Percentiles rank a stretch among this genome's conserved stretches.
phyloP scores from a whole-genome alignment of 2,888 invertebrate species.

The Melanostoma mellinum region DNA sequence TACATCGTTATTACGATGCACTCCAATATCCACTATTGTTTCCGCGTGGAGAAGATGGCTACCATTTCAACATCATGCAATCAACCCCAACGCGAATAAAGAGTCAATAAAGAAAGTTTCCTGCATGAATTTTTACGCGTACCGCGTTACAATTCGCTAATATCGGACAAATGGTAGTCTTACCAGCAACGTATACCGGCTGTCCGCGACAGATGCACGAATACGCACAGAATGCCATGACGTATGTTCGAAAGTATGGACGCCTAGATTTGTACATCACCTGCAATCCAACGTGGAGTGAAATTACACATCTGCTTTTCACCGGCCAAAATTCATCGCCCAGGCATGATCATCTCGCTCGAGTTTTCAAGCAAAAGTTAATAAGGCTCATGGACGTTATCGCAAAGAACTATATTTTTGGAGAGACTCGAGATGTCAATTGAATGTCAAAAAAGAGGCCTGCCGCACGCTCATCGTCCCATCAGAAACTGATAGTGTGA shows the following conservation, averaged over 20 bases:
- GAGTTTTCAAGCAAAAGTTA: too few species aligned
- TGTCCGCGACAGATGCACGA: neutral
- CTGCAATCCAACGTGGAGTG: slow-evolving; percentile 18
- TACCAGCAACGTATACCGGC: neutral
- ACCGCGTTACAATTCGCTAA: slow-evolving; percentile 27
- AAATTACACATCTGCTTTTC: slow-evolving; percentile 2
- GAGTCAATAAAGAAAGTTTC: slow-evolving; percentile 51
- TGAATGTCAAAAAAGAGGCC: slow-evolving; percentile 37
- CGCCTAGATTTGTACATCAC: slow-evolving; percentile 74
- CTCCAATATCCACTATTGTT: too few species aligned
- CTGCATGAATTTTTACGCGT: slow-evolving; percentile 34
- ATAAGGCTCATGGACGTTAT: too few species aligned
- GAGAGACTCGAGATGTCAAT: neutral
- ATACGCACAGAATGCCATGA: neutral
- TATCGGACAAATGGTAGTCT: too few species aligned
- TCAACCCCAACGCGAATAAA: too few species aligned
- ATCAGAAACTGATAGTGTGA: slow-evolving; percentile 69
- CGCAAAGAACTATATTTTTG: neutral
- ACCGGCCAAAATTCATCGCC: too few species aligned
- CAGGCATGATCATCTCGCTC: too few species aligned
- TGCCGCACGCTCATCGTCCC: slow-evolving; percentile 35
- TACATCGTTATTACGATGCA: too few species aligned
- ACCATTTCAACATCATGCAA: too few species aligned
- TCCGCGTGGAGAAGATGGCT: slow-evolving; percentile 74
- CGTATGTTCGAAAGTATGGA: neutral